Percentiles rank a stretch among this genome's conserved stretches.
Evolutionary conservation across 2,888 invertebrate species (phyloP).

Genomic region (Brenthis hecate): DNA sequence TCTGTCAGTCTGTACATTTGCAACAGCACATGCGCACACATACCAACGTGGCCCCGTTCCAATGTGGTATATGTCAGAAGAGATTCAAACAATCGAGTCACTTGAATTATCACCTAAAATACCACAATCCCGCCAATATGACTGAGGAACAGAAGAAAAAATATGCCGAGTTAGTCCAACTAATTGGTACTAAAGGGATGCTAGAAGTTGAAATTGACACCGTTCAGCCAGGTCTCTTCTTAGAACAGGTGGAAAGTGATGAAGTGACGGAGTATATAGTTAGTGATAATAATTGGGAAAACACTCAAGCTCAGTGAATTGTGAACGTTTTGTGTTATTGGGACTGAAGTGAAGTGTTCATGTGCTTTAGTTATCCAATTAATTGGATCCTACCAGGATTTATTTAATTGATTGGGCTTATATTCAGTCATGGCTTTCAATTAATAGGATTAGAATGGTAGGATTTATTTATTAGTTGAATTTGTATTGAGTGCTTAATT

Average conservation of each 20-base stretch:
- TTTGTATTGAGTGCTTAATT: too few species aligned
- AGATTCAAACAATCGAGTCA: constrained; percentile 72
- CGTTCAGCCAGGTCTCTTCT: background rate
- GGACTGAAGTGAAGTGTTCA: too few species aligned
- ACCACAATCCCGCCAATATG: constrained; percentile 60
- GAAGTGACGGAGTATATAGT: constrained; percentile 23
- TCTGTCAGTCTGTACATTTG: constrained; percentile 69
- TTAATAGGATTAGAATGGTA: too few species aligned
- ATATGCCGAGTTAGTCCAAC: constrained; percentile 52
- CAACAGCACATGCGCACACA: constrained; percentile 76
- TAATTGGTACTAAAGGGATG: constrained; percentile 42
- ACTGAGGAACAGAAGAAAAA: constrained; percentile 56
- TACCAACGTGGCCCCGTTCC: constrained; percentile 71
- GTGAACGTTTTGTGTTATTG: background rate
- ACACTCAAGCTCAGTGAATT: background rate
- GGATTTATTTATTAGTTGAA: too few species aligned
- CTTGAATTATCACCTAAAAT: constrained; percentile 69
- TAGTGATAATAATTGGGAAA: background rate
- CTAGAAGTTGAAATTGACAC: constrained; percentile 26
- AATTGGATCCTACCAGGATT: too few species aligned
- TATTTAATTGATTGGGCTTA: too few species aligned
- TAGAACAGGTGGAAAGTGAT: constrained; percentile 3
- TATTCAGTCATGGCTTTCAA: too few species aligned
- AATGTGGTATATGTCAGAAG: constrained; percentile 67
- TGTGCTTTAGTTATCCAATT: too few species aligned